Conservation (phyloP, 37 sponge, comb jelly and placozoan species). For the Axinella damicornis region DNA sequence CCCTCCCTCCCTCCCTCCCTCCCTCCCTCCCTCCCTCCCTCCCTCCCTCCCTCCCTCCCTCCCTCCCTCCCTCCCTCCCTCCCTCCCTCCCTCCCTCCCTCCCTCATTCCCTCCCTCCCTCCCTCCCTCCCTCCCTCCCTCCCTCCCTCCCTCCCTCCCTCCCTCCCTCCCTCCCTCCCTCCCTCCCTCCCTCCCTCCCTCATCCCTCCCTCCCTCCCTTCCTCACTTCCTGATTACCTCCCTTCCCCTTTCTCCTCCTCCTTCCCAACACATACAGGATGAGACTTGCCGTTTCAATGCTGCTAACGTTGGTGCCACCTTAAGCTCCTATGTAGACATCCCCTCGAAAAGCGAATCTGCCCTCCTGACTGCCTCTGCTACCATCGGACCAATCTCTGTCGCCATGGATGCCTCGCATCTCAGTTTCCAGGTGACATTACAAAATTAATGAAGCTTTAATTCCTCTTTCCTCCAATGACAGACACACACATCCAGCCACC, state of each 20-base stretch:
- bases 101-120: constrained; percentile 1
- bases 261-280: constrained; percentile 36
- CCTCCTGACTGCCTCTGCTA: constrained; percentile 82
- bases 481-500: too few species aligned
- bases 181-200: too few species aligned
- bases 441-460: too few species aligned
- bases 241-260: background rate
- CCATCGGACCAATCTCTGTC: constrained; percentile 84
- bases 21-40: background rate
- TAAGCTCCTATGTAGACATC: constrained; percentile 31
- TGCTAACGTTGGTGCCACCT: background rate
- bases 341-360: constrained; percentile 59
- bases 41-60: too few species aligned
- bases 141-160: constrained; percentile 3
- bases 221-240: background rate
- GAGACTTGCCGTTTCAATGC: constrained; percentile 77
- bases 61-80: too few species aligned
- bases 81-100: background rate
- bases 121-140: constrained; percentile 23
- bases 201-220: too few species aligned
- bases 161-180: background rate
- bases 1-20: too few species aligned
- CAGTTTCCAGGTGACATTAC: constrained; percentile 65
- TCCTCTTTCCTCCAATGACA: too few species aligned
- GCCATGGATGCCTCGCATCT: constrained; percentile 81